Base-by-base conservation (phyloP, 2,797 vertebrate genomes). In the Lerista edwardsae region DNA sequence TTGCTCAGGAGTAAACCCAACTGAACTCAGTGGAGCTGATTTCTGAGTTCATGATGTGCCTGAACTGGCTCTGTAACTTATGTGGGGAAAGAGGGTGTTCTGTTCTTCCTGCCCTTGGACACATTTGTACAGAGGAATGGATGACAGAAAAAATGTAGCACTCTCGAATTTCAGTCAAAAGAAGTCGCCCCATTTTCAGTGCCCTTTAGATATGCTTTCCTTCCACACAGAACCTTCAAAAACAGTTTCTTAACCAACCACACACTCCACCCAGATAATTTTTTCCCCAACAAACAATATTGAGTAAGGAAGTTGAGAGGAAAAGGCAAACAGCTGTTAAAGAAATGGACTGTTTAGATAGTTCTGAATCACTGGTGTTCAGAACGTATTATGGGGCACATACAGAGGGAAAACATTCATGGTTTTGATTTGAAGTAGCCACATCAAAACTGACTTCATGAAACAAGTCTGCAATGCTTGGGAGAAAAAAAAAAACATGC, bases 351-450 rank as follows among this genome's bases (percentile, higher is more conserved):
- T 94, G 92, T 94, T 95, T 94, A 90, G 91, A 93, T 94, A 93
- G 93, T 92, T 95, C 93, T 93, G 93, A 94, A 93, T 92, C 91
- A 79, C 92, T 94, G 91, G 84, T 84, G 61, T 0, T 47, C 76
- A 89, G 91, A 89, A 89, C 88, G 89, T 87, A 67, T 94, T 93
- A 93, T 75, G 84, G 92, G 90, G 91, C 88, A 91, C 0, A 57
- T 88, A 91, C 89, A 80, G 90, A 91, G 86, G 89, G 88, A 88
- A 90, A 93, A 91, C 69, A 87, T 85, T 94, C 87, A 86, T 93
- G 93, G 89, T 92, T 95, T 95, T 93, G 90, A 94, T 94, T 93
- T 95, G 91, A 94, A 92, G 89, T 93, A 93, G 93, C 91, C 93
- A 94, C 93, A 93, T 94, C 91, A 94, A 94, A 94, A 93, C 90